These are phyloP conservation scores for Leptobrachium ailaonicum DNA, from an alignment of 2,113 vertebrate genomes.

Conservation along the genomic window DNA sequence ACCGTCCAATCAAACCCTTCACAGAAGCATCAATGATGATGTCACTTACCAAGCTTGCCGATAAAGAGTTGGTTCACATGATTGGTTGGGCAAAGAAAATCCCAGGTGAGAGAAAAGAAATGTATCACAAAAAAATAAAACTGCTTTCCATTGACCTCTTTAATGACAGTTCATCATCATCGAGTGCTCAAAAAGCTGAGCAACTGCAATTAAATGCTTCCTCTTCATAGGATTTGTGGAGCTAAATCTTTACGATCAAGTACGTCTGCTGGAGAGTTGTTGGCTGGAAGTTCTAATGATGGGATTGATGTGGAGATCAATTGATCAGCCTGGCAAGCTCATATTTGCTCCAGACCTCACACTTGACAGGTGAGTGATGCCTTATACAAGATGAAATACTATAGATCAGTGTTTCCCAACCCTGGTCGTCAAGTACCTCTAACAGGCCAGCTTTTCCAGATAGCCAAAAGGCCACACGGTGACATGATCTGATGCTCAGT, in stretches of 20 bases:
- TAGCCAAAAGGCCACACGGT: no score
- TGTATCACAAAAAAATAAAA: not conserved
- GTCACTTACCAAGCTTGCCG: constrained; percentile 92
- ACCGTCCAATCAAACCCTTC: constrained; percentile 84
- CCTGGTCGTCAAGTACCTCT: no score
- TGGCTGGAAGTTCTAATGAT: constrained; percentile 97
- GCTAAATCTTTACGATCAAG: constrained; percentile 87
- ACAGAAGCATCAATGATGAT: constrained; percentile 96
- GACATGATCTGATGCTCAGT: no score
- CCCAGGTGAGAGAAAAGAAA: constrained; percentile 72
- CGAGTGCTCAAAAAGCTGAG: no score
- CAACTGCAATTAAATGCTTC: constrained; percentile 19
- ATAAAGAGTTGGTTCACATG: constrained; percentile 96
- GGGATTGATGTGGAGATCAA: constrained; percentile 96
- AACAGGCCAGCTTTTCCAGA: no score
- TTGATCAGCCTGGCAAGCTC: constrained; percentile 91
- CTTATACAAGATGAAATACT: no score
- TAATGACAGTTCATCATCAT: no score
- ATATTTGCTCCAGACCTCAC: constrained; percentile 94
- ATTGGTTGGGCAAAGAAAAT: constrained; percentile 98
- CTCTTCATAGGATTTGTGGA: constrained; percentile 83
- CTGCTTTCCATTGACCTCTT: no score
- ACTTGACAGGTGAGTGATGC: constrained; percentile 81
- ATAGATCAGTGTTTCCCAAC: no score
- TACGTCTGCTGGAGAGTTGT: constrained; percentile 91